phyloP scores from a whole-genome alignment of 2,113 vertebrate genomes.

The Bucco capensis region DNA sequence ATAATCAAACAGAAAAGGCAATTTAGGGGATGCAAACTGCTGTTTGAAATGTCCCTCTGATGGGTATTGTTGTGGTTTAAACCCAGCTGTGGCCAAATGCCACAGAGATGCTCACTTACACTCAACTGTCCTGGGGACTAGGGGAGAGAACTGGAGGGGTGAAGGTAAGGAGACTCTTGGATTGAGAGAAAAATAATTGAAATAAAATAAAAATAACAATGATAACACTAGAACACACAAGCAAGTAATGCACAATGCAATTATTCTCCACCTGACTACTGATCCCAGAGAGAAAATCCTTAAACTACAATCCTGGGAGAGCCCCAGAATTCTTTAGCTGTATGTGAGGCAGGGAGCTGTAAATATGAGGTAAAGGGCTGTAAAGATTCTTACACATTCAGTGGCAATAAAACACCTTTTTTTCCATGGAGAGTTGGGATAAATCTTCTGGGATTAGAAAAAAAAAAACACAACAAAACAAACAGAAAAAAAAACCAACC shows the following conservation, averaged over 20 bases:
- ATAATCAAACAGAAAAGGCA: background rate
- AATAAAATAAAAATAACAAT: background rate
- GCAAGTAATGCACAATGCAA: background rate
- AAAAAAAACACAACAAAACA: background rate
- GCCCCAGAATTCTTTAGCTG: background rate
- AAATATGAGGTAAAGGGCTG: background rate
- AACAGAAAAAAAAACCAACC: background rate
- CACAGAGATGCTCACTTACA: background rate
- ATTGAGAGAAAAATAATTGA: background rate
- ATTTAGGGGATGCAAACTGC: background rate
- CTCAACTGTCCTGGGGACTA: background rate
- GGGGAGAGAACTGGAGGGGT: background rate
- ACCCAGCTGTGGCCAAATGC: background rate
- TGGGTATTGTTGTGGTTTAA: too few species aligned
- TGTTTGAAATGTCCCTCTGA: background rate
- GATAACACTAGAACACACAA: background rate
- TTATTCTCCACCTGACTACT: background rate
- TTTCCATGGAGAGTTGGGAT: background rate
- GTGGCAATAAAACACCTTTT: background rate
- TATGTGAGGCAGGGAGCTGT: background rate
- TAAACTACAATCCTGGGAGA: background rate
- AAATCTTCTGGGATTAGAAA: background rate
- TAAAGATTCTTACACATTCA: background rate
- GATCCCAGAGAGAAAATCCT: background rate
- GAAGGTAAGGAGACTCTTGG: background rate